These are phyloP conservation scores for Sakesphorus luctuosus DNA, from an alignment of 2,113 vertebrate genomes.

Conservation along the genomic window DNA sequence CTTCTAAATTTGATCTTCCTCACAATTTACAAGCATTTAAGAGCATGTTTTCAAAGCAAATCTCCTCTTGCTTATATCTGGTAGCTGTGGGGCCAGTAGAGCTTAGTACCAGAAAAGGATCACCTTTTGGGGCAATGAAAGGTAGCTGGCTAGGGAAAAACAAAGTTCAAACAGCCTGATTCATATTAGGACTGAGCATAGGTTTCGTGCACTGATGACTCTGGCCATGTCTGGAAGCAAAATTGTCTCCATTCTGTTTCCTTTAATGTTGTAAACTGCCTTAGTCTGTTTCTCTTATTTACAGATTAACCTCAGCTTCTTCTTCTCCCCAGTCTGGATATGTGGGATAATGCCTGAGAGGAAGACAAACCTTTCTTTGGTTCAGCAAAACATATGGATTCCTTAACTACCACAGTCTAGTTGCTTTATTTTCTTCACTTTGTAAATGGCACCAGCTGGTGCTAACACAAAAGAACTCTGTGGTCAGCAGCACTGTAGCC, in stretches of 20 bases:
- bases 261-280: neutral
- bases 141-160: neutral
- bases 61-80: neutral
- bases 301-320: neutral
- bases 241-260: neutral
- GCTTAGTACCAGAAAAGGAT: neutral
- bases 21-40: neutral
- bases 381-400: neutral
- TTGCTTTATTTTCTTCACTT: neutral
- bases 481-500: accelerated
- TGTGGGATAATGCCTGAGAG: neutral
- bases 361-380: neutral
- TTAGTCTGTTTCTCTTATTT: neutral
- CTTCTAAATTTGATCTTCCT: neutral
- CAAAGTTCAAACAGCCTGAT: neutral
- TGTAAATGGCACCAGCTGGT: accelerated
- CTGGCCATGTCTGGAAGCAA: neutral
- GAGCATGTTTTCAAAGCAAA: neutral
- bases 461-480: neutral
- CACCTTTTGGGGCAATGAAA: neutral
- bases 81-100: neutral
- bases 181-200: neutral
- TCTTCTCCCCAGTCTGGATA: neutral
- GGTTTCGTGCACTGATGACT: neutral
- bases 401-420: neutral